Evolutionary conservation across 2,113 vertebrate genomes (phyloP).

Genomic region (Setophaga kirtlandii): DNA sequence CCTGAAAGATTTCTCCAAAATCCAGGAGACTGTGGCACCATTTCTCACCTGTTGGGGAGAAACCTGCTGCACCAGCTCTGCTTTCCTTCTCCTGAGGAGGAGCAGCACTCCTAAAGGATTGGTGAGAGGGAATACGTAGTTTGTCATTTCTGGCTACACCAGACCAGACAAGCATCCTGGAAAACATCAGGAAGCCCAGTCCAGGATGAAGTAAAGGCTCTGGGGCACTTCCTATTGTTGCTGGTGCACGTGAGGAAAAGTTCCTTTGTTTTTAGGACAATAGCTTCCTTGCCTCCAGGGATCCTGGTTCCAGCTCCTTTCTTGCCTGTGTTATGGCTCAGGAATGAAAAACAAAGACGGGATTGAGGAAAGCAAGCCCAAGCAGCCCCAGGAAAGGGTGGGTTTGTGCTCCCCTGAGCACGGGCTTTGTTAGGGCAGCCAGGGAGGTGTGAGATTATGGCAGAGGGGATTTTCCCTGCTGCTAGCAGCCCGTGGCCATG

Average conservation of each 20-base stretch:
- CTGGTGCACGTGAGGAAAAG: slow-evolving; percentile 1
- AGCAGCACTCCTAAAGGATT: background rate
- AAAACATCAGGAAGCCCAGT: slow-evolving; percentile 22
- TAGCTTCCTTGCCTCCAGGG: background rate
- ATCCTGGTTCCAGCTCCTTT: background rate
- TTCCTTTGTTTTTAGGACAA: slow-evolving; percentile 45
- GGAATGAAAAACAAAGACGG: background rate
- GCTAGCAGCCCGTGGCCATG: rapidly evolving
- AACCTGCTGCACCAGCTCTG: background rate
- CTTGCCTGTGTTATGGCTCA: background rate
- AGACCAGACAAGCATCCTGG: background rate
- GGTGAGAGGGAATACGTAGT: rapidly evolving
- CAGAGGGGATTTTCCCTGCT: background rate
- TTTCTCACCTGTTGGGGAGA: background rate
- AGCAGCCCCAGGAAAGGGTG: background rate
- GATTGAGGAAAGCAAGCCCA: background rate
- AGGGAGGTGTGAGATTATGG: background rate
- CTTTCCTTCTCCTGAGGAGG: background rate
- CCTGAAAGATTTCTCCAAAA: background rate
- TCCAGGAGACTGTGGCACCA: background rate
- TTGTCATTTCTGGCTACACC: background rate
- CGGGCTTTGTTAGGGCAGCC: background rate
- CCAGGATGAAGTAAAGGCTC: background rate
- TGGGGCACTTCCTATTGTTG: background rate
- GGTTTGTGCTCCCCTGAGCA: background rate